Evolutionary conservation across 2,888 invertebrate genomes (phyloP).

Genomic region (Heliconius ethilla): DNA sequence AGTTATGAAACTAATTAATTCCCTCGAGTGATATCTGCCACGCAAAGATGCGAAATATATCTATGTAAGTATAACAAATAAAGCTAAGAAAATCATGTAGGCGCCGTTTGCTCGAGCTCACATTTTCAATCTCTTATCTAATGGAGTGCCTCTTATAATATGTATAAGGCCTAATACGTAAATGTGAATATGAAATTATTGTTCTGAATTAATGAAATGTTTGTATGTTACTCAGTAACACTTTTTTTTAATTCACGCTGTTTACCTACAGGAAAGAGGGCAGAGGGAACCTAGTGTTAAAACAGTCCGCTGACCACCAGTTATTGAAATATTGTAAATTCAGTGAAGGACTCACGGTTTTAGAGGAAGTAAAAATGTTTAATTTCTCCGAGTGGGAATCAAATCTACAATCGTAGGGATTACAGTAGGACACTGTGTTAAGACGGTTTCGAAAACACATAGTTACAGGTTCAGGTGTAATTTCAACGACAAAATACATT

Average conservation of each 20-base stretch:
- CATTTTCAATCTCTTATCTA: not conserved
- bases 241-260: not conserved
- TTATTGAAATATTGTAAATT: not conserved
- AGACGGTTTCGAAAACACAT: not conserved
- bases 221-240: not conserved
- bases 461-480: too few species aligned
- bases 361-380: not conserved
- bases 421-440: not conserved
- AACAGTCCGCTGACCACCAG: not conserved
- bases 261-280: not conserved
- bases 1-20: too few species aligned
- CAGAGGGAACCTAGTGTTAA: not conserved
- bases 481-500: too few species aligned
- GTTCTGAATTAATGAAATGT: not conserved
- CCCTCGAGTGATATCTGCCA: too few species aligned
- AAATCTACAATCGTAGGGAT: not conserved
- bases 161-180: not conserved
- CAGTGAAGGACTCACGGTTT: not conserved
- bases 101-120: not conserved
- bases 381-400: not conserved
- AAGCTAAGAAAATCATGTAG: not conserved
- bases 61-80: not conserved
- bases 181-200: not conserved
- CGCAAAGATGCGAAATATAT: too few species aligned
- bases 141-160: constrained; percentile 4